Conservation (phyloP, 2,888 invertebrate species). For the Metopia argyrocephala region DNA sequence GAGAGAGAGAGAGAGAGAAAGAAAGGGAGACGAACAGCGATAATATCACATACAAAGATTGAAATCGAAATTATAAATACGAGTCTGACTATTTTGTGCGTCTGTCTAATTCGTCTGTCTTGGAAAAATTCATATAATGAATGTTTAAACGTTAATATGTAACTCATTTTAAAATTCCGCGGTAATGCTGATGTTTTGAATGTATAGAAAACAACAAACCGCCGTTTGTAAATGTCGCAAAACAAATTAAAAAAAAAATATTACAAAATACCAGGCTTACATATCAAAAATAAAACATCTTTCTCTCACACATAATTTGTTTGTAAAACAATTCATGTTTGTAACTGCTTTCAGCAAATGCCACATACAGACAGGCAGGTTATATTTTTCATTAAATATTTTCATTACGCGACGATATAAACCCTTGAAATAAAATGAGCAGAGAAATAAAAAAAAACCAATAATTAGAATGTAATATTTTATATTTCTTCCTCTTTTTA, state of each 20-base stretch:
- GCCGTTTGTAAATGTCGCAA: slow-evolving; percentile 65
- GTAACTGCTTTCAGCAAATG: slow-evolving; percentile 44
- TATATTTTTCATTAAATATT: slow-evolving; percentile 58
- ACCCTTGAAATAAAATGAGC: neutral
- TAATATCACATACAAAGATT: slow-evolving; percentile 43
- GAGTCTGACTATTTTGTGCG: neutral
- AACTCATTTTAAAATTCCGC: slow-evolving; percentile 77
- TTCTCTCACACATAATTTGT: neutral
- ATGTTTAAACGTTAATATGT: slow-evolving; percentile 71
- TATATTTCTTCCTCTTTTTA: slow-evolving; percentile 34
- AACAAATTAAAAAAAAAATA: slow-evolving; percentile 73
- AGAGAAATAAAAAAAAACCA: neutral
- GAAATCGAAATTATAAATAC: slow-evolving; percentile 10
- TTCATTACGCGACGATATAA: slow-evolving; percentile 40
- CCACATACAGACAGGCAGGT: slow-evolving; percentile 59
- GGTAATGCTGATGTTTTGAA: slow-evolving; percentile 60
- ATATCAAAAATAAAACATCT: slow-evolving; percentile 38
- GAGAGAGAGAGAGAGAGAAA: no score
- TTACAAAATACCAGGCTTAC: slow-evolving; percentile 60
- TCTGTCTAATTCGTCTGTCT: neutral
- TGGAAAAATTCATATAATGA: slow-evolving; percentile 59
- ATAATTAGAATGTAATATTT: slow-evolving; percentile 64
- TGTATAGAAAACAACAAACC: slow-evolving; percentile 32
- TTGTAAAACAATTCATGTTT: slow-evolving; percentile 2
- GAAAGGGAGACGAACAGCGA: neutral